Conservation (phyloP, 2,888 invertebrate genomes). For the Mechanitis messenoides region DNA sequence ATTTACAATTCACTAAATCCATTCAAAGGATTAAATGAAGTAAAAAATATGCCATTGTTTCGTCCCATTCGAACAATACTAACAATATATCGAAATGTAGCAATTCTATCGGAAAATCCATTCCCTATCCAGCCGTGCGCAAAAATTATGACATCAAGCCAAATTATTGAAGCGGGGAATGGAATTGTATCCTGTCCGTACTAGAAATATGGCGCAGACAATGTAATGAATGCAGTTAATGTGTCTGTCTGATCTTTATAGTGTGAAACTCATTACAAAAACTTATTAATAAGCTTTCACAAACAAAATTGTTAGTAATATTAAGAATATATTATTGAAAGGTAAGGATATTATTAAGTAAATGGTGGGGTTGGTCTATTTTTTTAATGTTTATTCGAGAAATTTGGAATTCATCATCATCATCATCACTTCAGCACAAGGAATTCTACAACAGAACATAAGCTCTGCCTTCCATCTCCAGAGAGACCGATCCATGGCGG, state of each 20-base stretch:
- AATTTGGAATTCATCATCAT: no score
- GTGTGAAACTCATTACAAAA: no score
- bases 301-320: no score
- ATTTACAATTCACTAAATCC: conserved; percentile 31
- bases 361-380: no score
- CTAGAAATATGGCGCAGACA: conserved; percentile 22
- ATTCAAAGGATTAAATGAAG: conserved; percentile 49
- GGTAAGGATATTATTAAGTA: no score
- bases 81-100: conserved; percentile 41
- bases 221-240: conserved; percentile 21
- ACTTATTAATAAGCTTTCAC: no score
- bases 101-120: conserved; percentile 71
- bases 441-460: no score
- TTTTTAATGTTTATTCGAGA: no score
- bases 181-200: conserved; percentile 29
- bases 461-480: no score
- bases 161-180: conserved; percentile 54
- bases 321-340: no score
- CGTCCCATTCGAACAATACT: conserved; percentile 46
- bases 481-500: no score
- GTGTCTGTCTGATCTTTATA: neutral
- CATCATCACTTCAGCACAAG: no score
- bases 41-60: conserved; percentile 54
- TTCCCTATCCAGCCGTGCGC: conserved; percentile 60
- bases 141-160: conserved; percentile 65